Conservation (phyloP, 53 echinoderm and acorn worm species). For the Echinarachnius parma region DNA sequence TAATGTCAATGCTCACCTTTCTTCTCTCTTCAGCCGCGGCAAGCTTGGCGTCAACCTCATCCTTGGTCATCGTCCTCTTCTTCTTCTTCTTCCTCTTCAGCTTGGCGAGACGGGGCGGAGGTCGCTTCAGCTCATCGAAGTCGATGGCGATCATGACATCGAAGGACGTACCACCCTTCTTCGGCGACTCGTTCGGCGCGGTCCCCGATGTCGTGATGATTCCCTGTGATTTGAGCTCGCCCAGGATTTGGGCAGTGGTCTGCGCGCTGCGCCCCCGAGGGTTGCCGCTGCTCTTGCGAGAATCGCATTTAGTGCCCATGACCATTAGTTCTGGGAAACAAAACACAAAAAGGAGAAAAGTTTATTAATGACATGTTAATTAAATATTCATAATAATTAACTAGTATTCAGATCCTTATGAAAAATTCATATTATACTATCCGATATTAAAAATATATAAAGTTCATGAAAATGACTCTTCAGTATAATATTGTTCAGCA, state of each 20-base stretch:
- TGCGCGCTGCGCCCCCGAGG: constrained; percentile 41
- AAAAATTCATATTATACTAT: no score
- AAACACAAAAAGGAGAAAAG: constrained; percentile 4
- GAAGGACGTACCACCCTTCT: constrained; percentile 74
- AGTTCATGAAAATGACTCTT: no score
- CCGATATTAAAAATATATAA: no score
- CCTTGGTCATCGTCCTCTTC: constrained; percentile 68
- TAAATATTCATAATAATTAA: no score
- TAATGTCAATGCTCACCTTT: constrained; percentile 49
- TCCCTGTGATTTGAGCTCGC: constrained; percentile 79
- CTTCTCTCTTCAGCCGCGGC: constrained; percentile 84
- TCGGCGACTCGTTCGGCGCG: constrained; percentile 33
- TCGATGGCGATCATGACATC: constrained; percentile 88
- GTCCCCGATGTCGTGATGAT: constrained; percentile 45
- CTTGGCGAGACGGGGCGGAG: constrained; percentile 82
- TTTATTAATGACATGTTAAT: no score
- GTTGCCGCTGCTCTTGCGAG: constrained; percentile 67
- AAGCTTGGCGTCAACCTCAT: constrained; percentile 87
- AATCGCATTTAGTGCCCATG: constrained; percentile 64
- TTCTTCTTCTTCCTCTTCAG: constrained; percentile 93
- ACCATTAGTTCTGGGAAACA: constrained; percentile 60
- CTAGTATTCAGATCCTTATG: no score
- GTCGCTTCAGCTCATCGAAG: constrained; percentile 73
- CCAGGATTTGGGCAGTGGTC: constrained; percentile 64
- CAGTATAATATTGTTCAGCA: no score